Percentiles rank a stretch among this genome's conserved stretches.
These are phyloP conservation scores for Euschistus heros DNA, from an alignment of 1,140 invertebrate genomes.

Conservation along the genomic window DNA sequence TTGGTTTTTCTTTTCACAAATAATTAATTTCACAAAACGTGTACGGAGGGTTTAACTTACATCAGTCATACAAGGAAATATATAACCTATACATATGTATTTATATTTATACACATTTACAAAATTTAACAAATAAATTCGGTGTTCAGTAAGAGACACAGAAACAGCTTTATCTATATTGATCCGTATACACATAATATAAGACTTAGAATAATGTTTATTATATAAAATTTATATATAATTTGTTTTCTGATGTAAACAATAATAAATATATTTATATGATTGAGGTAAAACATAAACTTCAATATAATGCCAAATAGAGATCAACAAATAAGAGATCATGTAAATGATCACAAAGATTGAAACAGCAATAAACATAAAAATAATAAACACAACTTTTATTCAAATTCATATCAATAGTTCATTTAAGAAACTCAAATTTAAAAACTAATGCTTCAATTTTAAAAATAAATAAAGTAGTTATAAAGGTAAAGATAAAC, in stretches of 20 bases:
- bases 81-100: background rate
- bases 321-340: no score
- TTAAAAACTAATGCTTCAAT: no score
- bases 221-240: conserved; percentile 7
- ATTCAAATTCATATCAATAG: no score
- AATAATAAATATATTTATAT: background rate
- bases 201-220: background rate
- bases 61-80: conserved; percentile 7
- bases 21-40: background rate
- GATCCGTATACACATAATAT: conserved; percentile 1
- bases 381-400: no score
- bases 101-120: background rate
- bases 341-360: no score
- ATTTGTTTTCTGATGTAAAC: background rate
- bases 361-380: no score
- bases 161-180: background rate
- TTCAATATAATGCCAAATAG: background rate
- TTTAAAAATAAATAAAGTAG: no score
- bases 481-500: no score
- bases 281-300: background rate
- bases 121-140: conserved; percentile 9
- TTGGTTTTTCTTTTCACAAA: background rate
- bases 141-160: background rate
- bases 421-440: no score
- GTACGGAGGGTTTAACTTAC: conserved; percentile 4